A percentile compares a stretch with the other conserved stretches of the same genome.
phyloP scores from a whole-genome alignment of 1,140 invertebrate genomes.

The Drosophila kikkawai region DNA sequence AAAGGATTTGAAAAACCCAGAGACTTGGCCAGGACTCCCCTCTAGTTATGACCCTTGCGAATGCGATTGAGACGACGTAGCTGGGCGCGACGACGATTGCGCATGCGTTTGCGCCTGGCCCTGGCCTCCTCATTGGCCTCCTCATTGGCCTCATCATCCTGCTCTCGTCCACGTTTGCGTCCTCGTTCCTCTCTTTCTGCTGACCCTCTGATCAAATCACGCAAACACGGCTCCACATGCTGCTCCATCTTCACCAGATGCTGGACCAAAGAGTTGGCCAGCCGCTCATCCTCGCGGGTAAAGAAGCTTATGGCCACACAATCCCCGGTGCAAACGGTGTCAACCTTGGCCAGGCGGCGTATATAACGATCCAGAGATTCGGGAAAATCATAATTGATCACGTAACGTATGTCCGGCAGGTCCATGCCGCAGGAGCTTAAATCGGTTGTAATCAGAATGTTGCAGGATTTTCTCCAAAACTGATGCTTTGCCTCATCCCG shows the following conservation, averaged over 20 bases:
- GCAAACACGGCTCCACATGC: not conserved
- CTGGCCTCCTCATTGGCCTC: not conserved
- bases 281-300: not conserved
- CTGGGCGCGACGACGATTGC: conserved; percentile 5
- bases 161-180: too few relatives aligned
- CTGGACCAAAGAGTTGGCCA: not conserved
- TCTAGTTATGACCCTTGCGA: not conserved
- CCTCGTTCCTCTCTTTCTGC: not conserved
- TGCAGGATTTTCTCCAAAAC: conserved; percentile 93
- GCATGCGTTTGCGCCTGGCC: not conserved
- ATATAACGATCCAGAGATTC: conserved; percentile 97
- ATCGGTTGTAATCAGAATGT: conserved; percentile 93
- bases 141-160: not conserved
- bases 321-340: conserved; percentile 85
- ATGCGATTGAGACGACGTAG: not conserved
- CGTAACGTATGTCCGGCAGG: conserved; percentile 89
- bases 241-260: not conserved
- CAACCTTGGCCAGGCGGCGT: conserved; percentile 98
- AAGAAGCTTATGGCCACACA: conserved; percentile 90
- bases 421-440: conserved; percentile 91
- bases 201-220: not conserved
- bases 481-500: conserved; percentile 93
- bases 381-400: conserved; percentile 97
- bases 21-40: not conserved
- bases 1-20: not conserved